phyloP scores from a whole-genome alignment of 2,888 invertebrate species.

The Tribolium freemani region DNA sequence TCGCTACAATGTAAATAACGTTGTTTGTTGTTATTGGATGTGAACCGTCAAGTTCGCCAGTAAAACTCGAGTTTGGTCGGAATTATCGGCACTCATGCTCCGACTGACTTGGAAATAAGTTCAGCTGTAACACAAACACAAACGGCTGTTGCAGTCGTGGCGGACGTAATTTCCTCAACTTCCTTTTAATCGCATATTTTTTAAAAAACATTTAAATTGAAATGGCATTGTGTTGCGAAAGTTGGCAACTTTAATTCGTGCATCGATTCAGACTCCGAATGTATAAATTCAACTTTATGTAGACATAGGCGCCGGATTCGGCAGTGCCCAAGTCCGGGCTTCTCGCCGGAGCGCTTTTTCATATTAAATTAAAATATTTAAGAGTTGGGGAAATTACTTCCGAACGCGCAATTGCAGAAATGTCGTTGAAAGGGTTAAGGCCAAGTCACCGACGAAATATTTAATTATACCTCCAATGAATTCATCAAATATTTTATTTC shows the following conservation, averaged over 20 bases:
- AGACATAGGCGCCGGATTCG: constrained; percentile 27
- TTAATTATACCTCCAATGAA: constrained; percentile 19
- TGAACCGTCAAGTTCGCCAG: constrained; percentile 34
- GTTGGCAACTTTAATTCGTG: constrained; percentile 27
- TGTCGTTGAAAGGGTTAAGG: constrained; percentile 18
- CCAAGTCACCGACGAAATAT: constrained; percentile 14
- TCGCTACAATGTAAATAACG: constrained; percentile 44
- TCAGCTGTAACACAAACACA: constrained; percentile 38
- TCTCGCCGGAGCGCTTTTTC: not conserved
- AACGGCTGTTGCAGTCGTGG: constrained; percentile 35
- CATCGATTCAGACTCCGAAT: constrained; percentile 23
- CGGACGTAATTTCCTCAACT: constrained; percentile 42
- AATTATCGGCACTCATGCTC: constrained; percentile 38
- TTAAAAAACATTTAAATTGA: constrained; percentile 36
- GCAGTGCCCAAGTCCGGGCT: not conserved
- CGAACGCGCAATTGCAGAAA: constrained; percentile 11
- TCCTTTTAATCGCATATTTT: constrained; percentile 38
- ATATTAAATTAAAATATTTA: constrained; percentile 32
- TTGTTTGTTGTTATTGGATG: constrained; percentile 46
- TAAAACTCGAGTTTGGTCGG: constrained; percentile 39
- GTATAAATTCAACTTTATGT: constrained; percentile 33
- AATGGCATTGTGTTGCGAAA: constrained; percentile 17
- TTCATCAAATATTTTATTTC: constrained; percentile 23
- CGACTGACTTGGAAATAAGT: constrained; percentile 36
- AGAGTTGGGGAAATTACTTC: constrained; percentile 18